Conservation (phyloP, 2,113 vertebrate species). For the Engystomops pustulosus region DNA sequence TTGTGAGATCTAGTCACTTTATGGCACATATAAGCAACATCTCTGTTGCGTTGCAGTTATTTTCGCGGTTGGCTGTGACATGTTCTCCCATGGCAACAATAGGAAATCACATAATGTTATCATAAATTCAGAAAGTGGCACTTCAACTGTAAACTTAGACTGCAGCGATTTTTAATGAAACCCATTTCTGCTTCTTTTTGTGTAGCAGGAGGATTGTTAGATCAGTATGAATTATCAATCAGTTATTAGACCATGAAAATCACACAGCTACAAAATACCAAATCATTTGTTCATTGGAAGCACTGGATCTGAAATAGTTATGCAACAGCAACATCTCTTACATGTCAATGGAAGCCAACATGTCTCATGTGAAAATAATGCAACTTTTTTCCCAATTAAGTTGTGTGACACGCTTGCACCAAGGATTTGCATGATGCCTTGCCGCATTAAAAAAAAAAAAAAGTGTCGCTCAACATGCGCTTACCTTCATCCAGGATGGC, state of each 20-base stretch:
- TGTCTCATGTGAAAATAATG: too few species aligned
- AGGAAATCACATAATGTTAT: not conserved
- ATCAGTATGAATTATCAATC: not conserved
- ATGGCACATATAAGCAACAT: not conserved
- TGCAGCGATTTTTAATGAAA: not conserved
- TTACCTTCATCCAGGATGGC: too few species aligned
- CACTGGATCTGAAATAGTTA: too few species aligned
- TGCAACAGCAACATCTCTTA: too few species aligned
- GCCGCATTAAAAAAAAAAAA: too few species aligned
- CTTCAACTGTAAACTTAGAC: not conserved
- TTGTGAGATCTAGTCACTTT: not conserved
- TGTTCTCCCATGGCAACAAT: constrained; percentile 17
- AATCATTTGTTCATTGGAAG: too few species aligned
- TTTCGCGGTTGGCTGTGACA: not conserved
- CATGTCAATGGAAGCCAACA: too few species aligned
- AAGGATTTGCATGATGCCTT: too few species aligned
- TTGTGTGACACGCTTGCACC: too few species aligned
- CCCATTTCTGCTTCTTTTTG: not conserved
- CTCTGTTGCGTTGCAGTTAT: not conserved
- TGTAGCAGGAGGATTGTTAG: not conserved
- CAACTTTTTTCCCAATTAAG: too few species aligned
- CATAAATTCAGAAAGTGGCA: constrained; percentile 10
- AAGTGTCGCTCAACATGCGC: too few species aligned
- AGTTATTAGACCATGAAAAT: not conserved
- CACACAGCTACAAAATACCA: too few species aligned